Evolutionary conservation across 1,140 invertebrate genomes (phyloP), one percentile per base, ranked within the genome.

Genomic region (Drosophila persimilis): DNA sequence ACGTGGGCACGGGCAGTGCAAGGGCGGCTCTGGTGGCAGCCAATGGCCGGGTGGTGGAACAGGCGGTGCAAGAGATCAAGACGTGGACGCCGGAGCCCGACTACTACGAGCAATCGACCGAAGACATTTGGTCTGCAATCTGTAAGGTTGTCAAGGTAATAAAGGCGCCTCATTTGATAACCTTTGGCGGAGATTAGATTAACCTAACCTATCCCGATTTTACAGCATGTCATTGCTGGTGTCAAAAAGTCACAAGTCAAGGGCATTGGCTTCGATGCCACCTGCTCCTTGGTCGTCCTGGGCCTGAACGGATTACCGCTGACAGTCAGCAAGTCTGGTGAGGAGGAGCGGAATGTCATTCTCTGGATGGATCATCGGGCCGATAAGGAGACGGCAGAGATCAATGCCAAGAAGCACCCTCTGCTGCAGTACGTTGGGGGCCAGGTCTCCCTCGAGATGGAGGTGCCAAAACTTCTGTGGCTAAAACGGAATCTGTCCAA

Each of bases 301-400:
- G 96, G 96, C 78, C 91, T 93, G 76, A 92, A 95, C 72, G 94
- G 94, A 20, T 91, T 94, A 48, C 95, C 97, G 3, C 80, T 98
- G 6, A 94, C 95, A 17, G 94, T 98, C 0, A 97, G 95, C 92
- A 93, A 93, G 47, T 93, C 94, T 80, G 95, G 95, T 93, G 93
- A 92, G 43, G 88, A 94, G 84, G 92, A 89, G 9, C 95, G 96
- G 91, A 98, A 99, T 92, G 93, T 99, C 24, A 97, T 99, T 35
- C 94, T 99, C 92, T 99, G 98, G 98, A 96, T 99, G 97, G 98
- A 99, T 91, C 98, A 99, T 90, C 92, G 98, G 77, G 98, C 98
- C 2, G 92, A 94, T 17, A 90, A 94, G 47, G 96, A 99, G 93
- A 96, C 97, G 0, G 93, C 95, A 15, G 92, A 94, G 17, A 98